Conservation (phyloP, 2,888 invertebrate species). For the Eupithecia abbreviata region DNA sequence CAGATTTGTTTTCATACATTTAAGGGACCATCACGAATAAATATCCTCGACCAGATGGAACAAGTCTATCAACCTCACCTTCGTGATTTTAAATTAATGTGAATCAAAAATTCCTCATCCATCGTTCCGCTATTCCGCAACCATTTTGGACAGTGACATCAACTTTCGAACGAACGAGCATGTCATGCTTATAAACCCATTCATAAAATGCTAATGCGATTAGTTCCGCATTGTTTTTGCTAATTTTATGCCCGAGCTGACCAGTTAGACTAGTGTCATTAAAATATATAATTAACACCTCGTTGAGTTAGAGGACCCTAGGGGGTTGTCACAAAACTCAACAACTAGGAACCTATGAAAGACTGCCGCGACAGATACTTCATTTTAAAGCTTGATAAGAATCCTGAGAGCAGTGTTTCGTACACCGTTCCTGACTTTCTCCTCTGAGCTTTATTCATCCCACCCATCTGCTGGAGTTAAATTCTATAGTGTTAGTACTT, state of each 20-base stretch:
- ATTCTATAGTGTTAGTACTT: background rate
- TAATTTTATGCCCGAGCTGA: constrained; percentile 67
- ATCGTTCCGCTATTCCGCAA: constrained; percentile 37
- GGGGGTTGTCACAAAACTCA: background rate
- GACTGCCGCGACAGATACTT: background rate
- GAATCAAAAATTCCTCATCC: constrained; percentile 29
- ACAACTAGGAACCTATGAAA: background rate
- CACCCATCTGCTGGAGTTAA: background rate
- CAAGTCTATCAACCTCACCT: background rate
- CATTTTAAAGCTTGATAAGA: background rate
- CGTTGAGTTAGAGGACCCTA: constrained; percentile 56
- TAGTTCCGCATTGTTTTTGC: constrained; percentile 72
- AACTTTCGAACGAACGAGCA: constrained; percentile 72
- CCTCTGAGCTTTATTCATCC: background rate
- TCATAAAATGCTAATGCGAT: constrained; percentile 76
- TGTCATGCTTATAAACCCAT: constrained; percentile 65
- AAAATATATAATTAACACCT: constrained; percentile 70
- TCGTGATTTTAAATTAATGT: background rate
- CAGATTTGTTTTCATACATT: constrained; percentile 28
- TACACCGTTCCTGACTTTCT: background rate
- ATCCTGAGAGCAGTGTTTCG: background rate
- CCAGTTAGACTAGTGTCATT: constrained; percentile 60
- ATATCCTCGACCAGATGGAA: background rate
- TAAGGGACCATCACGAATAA: constrained; percentile 25
- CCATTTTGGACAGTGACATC: constrained; percentile 55